Evolutionary conservation across 2,113 vertebrate species (phyloP).

Genomic region (Centropus unirufus): DNA sequence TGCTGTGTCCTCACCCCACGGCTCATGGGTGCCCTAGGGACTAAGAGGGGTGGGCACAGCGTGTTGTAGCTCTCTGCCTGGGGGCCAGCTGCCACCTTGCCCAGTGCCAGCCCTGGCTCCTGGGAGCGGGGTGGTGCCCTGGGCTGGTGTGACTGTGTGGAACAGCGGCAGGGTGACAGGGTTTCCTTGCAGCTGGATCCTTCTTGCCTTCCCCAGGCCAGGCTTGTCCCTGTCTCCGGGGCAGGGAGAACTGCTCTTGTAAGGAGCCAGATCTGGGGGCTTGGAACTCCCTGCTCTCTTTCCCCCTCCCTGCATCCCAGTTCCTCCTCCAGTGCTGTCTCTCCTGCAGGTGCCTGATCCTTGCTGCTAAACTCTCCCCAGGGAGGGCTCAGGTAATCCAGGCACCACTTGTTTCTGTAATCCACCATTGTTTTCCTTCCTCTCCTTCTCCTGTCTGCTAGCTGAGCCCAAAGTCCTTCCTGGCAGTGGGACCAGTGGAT

Average conservation of each 20-base stretch:
- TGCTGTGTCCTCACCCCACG: rapidly evolving
- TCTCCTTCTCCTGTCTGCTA: not conserved
- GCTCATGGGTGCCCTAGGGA: rapidly evolving
- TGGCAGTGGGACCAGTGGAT: rapidly evolving
- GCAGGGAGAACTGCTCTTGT: not conserved
- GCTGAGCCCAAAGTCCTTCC: not conserved
- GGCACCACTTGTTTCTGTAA: not conserved
- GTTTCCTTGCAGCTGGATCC: not conserved
- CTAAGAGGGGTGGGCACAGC: not conserved
- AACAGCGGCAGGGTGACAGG: not conserved
- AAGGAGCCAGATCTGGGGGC: not conserved
- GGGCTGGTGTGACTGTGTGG: rapidly evolving
- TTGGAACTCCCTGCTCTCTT: not conserved
- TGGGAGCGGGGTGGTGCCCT: not conserved
- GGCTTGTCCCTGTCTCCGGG: not conserved
- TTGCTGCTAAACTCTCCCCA: not conserved
- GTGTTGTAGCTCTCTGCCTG: rapidly evolving
- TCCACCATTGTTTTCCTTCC: not conserved
- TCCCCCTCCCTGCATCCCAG: too few relatives aligned
- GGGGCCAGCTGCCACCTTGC: not conserved
- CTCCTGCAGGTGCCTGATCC: not conserved
- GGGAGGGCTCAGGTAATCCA: not conserved
- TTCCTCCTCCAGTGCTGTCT: not conserved
- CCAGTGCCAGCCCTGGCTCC: not conserved
- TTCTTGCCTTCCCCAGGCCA: not conserved